phyloP scores from a whole-genome alignment of 2,888 invertebrate species.

The Ormyrus labotus region DNA sequence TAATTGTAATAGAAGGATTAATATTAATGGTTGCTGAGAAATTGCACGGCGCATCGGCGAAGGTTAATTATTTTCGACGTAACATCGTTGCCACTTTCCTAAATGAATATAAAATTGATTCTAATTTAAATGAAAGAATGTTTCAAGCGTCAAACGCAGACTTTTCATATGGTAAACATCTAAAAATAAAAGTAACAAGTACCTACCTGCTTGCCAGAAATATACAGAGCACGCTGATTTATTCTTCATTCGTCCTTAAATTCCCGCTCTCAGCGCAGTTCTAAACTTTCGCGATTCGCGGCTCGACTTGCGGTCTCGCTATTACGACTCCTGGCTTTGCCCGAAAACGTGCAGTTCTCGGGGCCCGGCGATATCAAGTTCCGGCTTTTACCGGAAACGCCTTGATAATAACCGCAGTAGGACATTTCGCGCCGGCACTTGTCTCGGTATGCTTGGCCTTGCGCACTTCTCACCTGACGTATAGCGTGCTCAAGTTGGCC shows the following conservation, averaged over 20 bases:
- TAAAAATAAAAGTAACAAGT: too few species aligned
- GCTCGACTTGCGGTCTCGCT: slow-evolving; percentile 10
- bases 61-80: too few species aligned
- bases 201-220: too few species aligned
- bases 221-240: too few species aligned
- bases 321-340: slow-evolving; percentile 36
- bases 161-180: too few species aligned
- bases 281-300: slow-evolving; percentile 47
- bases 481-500: not conserved
- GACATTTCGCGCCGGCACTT: slow-evolving; percentile 48
- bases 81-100: too few species aligned
- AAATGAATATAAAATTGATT: too few species aligned
- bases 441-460: not conserved
- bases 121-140: too few species aligned
- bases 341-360: not conserved
- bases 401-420: slow-evolving; percentile 36
- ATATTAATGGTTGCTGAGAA: too few species aligned
- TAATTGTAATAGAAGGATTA: not conserved
- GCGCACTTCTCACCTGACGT: slow-evolving; percentile 25
- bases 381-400: slow-evolving; percentile 47
- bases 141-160: too few species aligned
- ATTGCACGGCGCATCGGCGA: too few species aligned
- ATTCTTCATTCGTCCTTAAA: not conserved
- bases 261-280: not conserved
- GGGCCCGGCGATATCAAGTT: slow-evolving; percentile 40